phyloP scores from a whole-genome alignment of 2,113 vertebrate species.

The Dendropsophus ebraccatus region DNA sequence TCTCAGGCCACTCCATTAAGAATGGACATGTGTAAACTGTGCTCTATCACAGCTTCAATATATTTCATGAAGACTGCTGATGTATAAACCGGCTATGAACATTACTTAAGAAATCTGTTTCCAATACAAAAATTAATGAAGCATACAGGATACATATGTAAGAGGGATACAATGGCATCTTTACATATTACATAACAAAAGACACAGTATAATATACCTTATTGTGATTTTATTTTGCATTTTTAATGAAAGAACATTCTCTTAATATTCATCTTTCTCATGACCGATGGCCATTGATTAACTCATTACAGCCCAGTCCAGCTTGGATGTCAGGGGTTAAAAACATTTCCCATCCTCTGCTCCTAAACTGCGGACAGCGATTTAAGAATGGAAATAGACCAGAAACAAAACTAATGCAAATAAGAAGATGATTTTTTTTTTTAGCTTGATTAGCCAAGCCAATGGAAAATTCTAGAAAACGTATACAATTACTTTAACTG shows the following conservation, averaged over 20 bases:
- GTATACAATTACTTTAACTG: constrained; percentile 89
- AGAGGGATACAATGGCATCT: not conserved
- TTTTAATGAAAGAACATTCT: not conserved
- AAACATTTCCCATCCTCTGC: constrained; percentile 74
- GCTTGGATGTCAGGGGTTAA: constrained; percentile 62
- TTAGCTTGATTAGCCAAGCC: constrained; percentile 88
- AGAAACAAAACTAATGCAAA: constrained; percentile 84
- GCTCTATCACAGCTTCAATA: not conserved
- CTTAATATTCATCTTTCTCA: not conserved
- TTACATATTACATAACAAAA: not conserved
- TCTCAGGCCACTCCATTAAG: not conserved
- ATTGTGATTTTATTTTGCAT: not conserved
- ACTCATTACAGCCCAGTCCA: not conserved
- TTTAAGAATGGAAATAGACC: constrained; percentile 77
- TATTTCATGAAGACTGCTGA: not conserved
- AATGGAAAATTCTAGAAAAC: constrained; percentile 87
- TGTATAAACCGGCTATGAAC: not conserved
- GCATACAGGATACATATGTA: not conserved
- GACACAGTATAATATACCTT: not conserved
- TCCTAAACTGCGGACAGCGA: constrained; percentile 78
- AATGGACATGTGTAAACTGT: not conserved
- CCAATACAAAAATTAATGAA: not conserved
- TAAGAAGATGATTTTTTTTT: constrained; percentile 80
- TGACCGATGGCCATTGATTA: not conserved
- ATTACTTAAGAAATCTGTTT: not conserved